Base-by-base conservation (phyloP, 2,113 vertebrate genomes). In the Scatophagus argus region DNA sequence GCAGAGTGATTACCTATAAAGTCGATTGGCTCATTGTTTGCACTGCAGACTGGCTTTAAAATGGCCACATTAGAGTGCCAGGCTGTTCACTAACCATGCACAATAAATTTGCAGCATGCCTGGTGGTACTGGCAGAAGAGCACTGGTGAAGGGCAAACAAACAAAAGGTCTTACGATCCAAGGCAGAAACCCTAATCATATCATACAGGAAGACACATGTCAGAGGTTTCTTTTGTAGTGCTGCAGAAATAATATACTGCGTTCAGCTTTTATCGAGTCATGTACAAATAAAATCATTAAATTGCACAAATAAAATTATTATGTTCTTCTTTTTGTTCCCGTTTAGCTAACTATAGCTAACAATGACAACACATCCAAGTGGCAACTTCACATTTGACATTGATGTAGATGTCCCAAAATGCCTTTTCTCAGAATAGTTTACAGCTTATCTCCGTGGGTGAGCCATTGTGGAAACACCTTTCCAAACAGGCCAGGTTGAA, bases 61-160 rank as follows among this genome's bases (percentile, higher is more conserved):
- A 65, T 34, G 23, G n/a, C 25, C 58, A 60, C 78, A 77, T 77
- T 54, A 74, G 31, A 52, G 51, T 38, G 69, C 51, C 41, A 76
- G 51, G 43, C 81, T 66, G 62, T 51, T 80, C 68, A 39, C 47
- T 58, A 60, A 77, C 60, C 75, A 38, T 78, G 74, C 67, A 81
- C 61, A 77, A 55, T 83, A 65, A 11, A 81, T 80, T 69, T 81
- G 74, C 69, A 84, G 51, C 72, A 68, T 77, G 71, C 43, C 62
- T 73, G 79, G 77, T 59, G 68, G 63, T 58, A 56, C 54, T 88
- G 86, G 60, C 78, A 85, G 65, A 78, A 9, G 51, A 68, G 56
- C 55, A 51, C 6, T 31, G 23, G 61, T 63, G 70, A 44, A 43
- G 55, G 63, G 49, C 65, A 89, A 81, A 67, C 70, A 82, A 76